Evolutionary conservation across 2,797 vertebrate species (phyloP), one percentile per base, ranked within the genome.

Genomic region (Tinamus major): DNA sequence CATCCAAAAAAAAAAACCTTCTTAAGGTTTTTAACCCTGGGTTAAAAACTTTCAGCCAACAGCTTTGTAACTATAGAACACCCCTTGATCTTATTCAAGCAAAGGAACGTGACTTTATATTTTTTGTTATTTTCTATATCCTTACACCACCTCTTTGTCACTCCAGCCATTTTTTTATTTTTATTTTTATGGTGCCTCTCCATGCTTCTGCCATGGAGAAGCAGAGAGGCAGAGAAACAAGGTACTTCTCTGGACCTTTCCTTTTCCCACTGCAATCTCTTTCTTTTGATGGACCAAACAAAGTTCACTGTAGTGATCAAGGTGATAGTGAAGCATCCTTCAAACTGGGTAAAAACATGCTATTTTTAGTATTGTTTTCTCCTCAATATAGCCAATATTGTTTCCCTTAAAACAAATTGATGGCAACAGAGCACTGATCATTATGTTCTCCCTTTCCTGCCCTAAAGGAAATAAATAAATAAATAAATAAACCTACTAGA

Each of bases 351-450:
- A 59, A 79, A 71, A 55, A 0, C 13, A 64, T 14, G 14, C 2
- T 83, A 42, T 48, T 86, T 71, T 53, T 29, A 79, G 21, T 59
- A 67, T 21, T 63, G 24, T 21, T 89, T 20, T 83, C 72, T 85
- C 39, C 29, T 2, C 1, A 85, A 21, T 46, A 58, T 1, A 58
- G 31, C 49, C 51, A 75, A 48, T 79, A 80, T 37, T 44, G 3
- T 72, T 86, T 81, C 24, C 42, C 13, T 18, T 69, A 62, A 53
- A 87, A 68, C 81, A 68, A 6, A 27, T 46, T 59, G 49, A 83
- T 51, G 79, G 46, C 55, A 89, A 69, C 21, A 72, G 74, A 87
- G 91, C 85, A 92, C 8, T 80, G 67, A 85, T 91, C 82, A 42
- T 1, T 1, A 1, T 48, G 12, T 21, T 78, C 29, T 83, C 29